Evolutionary conservation across 2,113 vertebrate species (phyloP).

Genomic region (Steatornis caripensis): DNA sequence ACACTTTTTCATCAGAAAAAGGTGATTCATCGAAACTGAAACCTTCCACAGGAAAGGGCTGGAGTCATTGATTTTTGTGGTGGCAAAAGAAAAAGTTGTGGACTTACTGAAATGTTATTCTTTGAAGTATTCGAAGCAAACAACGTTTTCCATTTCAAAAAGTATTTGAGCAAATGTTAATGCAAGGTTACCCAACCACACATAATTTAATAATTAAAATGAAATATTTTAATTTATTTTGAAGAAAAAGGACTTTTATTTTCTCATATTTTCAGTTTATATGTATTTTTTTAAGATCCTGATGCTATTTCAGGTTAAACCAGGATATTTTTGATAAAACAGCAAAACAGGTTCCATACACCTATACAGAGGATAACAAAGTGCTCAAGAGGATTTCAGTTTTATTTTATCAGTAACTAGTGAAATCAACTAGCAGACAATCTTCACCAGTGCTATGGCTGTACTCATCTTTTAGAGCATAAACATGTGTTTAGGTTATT

Average conservation of each 20-base stretch:
- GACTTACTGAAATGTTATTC: background rate
- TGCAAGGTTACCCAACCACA: background rate
- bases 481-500: background rate
- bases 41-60: background rate
- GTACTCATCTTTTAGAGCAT: background rate
- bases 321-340: background rate
- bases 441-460: background rate
- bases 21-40: conserved; percentile 6
- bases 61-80: background rate
- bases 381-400: background rate
- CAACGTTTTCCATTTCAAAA: background rate
- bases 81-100: background rate
- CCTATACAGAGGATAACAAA: background rate
- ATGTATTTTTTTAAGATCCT: background rate
- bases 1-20: conserved; percentile 14
- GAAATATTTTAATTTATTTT: background rate
- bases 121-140: background rate
- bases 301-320: background rate
- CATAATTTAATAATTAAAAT: background rate
- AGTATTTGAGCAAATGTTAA: background rate
- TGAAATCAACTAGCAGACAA: background rate
- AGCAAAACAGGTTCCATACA: accelerated
- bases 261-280: background rate
- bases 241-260: accelerated
- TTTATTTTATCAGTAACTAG: background rate